phyloP scores from a whole-genome alignment of 37 sponge, comb jelly and placozoan genomes.

The Mnemiopsis leidyi region DNA sequence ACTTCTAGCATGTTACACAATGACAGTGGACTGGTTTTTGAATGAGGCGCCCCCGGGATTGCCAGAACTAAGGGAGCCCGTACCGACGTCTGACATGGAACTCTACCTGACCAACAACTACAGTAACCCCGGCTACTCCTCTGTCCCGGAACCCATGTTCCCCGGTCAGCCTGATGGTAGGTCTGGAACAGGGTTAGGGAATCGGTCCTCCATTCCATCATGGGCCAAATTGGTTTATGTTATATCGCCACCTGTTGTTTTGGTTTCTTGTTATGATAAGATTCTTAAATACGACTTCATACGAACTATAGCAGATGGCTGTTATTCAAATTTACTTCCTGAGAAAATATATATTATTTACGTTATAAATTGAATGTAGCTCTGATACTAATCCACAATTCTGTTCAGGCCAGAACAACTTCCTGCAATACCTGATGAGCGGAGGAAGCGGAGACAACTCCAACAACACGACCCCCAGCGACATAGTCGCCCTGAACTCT shows the following conservation, averaged over 20 bases:
- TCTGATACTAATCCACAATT: too few species aligned
- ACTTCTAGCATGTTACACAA: conserved; percentile 31
- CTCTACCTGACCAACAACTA: conserved; percentile 50
- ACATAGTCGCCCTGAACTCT: conserved; percentile 59
- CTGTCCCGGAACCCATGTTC: conserved; percentile 40
- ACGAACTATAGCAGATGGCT: too few species aligned
- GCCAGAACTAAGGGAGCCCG: conserved; percentile 5
- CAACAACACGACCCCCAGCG: conserved; percentile 62
- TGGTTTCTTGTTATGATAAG: too few species aligned
- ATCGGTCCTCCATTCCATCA: too few species aligned
- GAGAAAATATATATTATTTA: too few species aligned
- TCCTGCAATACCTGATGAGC: conserved; percentile 54
- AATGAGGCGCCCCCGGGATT: conserved; percentile 26
- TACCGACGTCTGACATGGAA: not conserved
- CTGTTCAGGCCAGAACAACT: conserved; percentile 66
- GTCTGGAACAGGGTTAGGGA: too few species aligned
- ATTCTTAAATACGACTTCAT: too few species aligned
- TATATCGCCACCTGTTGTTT: too few species aligned
- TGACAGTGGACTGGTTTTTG: conserved; percentile 63
- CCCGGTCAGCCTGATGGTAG: conserved; percentile 10
- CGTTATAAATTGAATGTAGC: too few species aligned
- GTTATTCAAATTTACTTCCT: too few species aligned
- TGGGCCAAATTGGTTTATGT: too few species aligned
- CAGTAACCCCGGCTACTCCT: not conserved
- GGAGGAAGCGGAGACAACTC: conserved; percentile 50